Conservation (phyloP, 2,888 invertebrate genomes). For the Dynastes maya region DNA sequence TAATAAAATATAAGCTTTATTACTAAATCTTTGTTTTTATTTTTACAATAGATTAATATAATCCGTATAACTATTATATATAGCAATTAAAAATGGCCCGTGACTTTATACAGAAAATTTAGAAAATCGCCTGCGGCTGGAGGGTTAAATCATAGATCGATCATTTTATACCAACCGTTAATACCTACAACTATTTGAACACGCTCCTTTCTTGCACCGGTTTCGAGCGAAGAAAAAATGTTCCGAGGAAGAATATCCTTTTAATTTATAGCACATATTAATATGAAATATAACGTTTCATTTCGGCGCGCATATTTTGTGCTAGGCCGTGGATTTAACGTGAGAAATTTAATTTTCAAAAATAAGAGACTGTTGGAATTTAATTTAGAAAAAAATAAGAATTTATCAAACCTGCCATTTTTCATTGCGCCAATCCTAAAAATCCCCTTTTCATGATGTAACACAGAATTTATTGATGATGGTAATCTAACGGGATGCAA, state of each 20-base stretch:
- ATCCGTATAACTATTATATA: no score
- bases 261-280: slow-evolving; percentile 38
- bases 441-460: slow-evolving; percentile 50
- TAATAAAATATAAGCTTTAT: no score
- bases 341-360: slow-evolving; percentile 47
- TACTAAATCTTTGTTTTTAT: no score
- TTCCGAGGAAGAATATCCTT: not conserved
- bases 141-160: no score
- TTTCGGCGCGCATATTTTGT: slow-evolving; percentile 25
- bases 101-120: no score
- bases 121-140: no score
- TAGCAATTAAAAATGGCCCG: no score
- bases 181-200: no score
- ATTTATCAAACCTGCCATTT: slow-evolving; percentile 49
- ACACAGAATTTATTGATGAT: slow-evolving; percentile 54
- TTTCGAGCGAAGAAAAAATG: no score
- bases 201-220: no score
- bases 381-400: slow-evolving; percentile 51
- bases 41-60: no score
- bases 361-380: slow-evolving; percentile 46
- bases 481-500: slow-evolving; percentile 54
- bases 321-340: slow-evolving; percentile 32
- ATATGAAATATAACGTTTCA: slow-evolving; percentile 43
- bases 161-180: no score
- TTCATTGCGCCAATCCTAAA: slow-evolving; percentile 46